Evolutionary conservation across 2,797 vertebrate species (phyloP).

Genomic region (Melanotaenia maccullochi): DNA sequence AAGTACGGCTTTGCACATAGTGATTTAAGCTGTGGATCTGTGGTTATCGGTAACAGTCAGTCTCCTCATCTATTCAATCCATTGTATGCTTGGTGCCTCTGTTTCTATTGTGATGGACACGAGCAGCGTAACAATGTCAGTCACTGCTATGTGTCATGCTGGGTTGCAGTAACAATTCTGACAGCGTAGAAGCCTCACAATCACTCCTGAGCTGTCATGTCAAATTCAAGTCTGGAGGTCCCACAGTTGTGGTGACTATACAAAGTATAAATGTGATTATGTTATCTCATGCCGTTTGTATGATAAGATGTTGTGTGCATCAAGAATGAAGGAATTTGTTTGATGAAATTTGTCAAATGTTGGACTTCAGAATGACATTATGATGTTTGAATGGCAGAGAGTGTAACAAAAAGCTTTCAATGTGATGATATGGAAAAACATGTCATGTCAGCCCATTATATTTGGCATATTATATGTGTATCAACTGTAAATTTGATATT

Average conservation of each 20-base stretch:
- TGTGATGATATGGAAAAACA: constrained; percentile 47
- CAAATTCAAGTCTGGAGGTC: constrained; percentile 59
- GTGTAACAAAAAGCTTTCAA: constrained; percentile 43
- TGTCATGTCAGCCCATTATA: constrained; percentile 43
- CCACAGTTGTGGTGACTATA: constrained; percentile 48
- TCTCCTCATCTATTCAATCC: constrained; percentile 59
- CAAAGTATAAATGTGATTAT: constrained; percentile 61
- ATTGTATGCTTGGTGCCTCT: constrained; percentile 67
- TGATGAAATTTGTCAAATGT: constrained; percentile 30
- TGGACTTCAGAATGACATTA: constrained; percentile 44
- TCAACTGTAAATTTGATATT: constrained; percentile 64
- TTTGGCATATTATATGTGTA: constrained; percentile 59
- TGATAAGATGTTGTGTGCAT: constrained; percentile 45
- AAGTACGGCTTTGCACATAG: neutral
- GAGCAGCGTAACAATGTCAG: constrained; percentile 51
- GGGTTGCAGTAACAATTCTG: constrained; percentile 54
- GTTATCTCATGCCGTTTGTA: constrained; percentile 53
- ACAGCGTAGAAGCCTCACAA: constrained; percentile 54
- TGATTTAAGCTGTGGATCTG: constrained; percentile 44
- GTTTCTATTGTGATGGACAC: constrained; percentile 54
- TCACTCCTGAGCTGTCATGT: constrained; percentile 66
- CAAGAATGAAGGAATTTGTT: constrained; percentile 26
- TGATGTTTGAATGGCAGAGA: constrained; percentile 37
- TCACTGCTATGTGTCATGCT: constrained; percentile 53
- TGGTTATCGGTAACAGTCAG: constrained; percentile 61